Evolutionary conservation across 2,113 vertebrate species (phyloP).

Genomic region (Lathamus discolor): DNA sequence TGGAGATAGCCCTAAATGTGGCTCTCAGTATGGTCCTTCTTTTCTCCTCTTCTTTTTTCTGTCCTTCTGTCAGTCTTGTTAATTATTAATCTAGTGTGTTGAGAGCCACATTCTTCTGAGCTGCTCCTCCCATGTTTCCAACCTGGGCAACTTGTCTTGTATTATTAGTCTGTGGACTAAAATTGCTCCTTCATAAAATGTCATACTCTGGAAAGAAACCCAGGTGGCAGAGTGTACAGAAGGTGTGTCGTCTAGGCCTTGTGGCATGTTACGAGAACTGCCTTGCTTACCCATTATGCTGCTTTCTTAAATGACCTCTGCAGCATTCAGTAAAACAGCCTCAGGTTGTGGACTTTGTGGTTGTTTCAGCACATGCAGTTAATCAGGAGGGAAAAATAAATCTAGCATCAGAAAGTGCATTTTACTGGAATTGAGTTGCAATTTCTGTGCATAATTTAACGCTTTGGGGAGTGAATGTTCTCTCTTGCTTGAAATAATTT

Average conservation of each 20-base stretch:
- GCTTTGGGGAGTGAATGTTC: background rate
- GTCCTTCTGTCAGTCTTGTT: constrained; percentile 16
- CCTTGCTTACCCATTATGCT: background rate
- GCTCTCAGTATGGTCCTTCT: background rate
- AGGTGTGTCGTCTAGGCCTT: constrained; percentile 30
- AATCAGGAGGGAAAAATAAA: constrained; percentile 52
- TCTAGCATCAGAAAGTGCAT: constrained; percentile 10
- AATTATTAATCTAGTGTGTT: constrained; percentile 43
- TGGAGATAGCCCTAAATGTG: background rate
- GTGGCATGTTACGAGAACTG: background rate
- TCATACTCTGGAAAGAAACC: background rate
- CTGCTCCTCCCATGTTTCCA: constrained; percentile 31
- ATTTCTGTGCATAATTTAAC: constrained; percentile 61
- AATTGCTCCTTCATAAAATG: constrained; percentile 41
- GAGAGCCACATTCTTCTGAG: constrained; percentile 27
- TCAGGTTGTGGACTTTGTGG: background rate
- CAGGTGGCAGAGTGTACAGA: constrained; percentile 17
- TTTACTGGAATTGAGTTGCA: constrained; percentile 40
- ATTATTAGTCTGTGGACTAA: constrained; percentile 15
- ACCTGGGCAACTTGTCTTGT: constrained; percentile 11
- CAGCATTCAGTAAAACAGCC: background rate
- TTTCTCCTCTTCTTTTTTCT: background rate
- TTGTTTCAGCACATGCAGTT: constrained; percentile 32
- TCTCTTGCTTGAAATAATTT: constrained; percentile 43
- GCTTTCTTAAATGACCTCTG: background rate